phyloP scores from a whole-genome alignment of 1,140 invertebrate genomes.

The Atta texana region DNA sequence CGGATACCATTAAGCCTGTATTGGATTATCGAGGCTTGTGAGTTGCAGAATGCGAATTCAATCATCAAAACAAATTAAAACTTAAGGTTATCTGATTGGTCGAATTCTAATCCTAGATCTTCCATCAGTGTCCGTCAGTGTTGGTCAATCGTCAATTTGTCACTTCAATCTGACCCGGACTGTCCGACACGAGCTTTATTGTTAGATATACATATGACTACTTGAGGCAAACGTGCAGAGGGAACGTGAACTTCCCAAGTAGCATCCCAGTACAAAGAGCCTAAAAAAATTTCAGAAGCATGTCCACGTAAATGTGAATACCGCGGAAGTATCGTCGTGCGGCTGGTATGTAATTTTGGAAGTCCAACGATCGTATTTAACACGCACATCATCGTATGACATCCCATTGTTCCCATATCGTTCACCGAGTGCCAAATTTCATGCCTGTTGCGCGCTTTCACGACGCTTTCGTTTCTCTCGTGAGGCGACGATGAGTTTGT shows the following conservation, averaged over 20 bases:
- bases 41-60: too few relatives aligned
- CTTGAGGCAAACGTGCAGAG: not conserved
- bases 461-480: not conserved
- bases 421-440: not conserved
- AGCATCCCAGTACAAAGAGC: not conserved
- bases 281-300: not conserved
- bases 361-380: not conserved
- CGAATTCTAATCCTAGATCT: not conserved
- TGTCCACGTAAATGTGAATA: slow-evolving; percentile 14
- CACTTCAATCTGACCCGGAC: not conserved
- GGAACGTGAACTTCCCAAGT: not conserved
- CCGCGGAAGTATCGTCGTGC: not conserved
- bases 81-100: not conserved
- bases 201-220: not conserved
- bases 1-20: too few relatives aligned
- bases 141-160: too few relatives aligned
- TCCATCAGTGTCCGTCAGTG: not conserved
- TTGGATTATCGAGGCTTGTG: too few relatives aligned
- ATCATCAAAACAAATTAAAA: too few relatives aligned
- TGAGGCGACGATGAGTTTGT: too few relatives aligned
- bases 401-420: not conserved
- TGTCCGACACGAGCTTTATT: not conserved
- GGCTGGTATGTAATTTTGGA: not conserved
- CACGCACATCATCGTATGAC: not conserved
- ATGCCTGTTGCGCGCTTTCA: slow-evolving; percentile 3